Evolutionary conservation across 2,888 invertebrate genomes (phyloP).

Genomic region (Amiota mariae): DNA sequence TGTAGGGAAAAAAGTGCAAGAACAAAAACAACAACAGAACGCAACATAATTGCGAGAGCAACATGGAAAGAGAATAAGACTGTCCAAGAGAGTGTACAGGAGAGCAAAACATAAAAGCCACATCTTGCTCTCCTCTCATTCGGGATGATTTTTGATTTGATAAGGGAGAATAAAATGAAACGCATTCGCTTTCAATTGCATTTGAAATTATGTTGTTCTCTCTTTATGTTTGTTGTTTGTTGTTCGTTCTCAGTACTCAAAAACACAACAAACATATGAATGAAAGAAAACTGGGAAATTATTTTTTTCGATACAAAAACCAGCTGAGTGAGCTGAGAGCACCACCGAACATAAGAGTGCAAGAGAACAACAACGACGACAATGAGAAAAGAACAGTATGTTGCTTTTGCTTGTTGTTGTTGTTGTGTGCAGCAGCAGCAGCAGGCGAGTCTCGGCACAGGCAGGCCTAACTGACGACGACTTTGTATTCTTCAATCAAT

Average conservation of each 20-base stretch:
- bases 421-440: conserved; percentile 19
- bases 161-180: conserved; percentile 18
- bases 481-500: conserved; percentile 49
- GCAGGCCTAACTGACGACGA: conserved; percentile 4
- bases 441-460: background rate
- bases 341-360: background rate
- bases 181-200: conserved; percentile 5
- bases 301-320: conserved; percentile 15
- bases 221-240: conserved; percentile 8
- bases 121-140: background rate
- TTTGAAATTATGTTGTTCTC: conserved; percentile 25
- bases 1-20: conserved; percentile 25
- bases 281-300: conserved; percentile 25
- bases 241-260: conserved; percentile 30
- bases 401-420: background rate
- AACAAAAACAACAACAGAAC: conserved; percentile 30
- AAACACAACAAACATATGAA: conserved; percentile 5
- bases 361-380: background rate
- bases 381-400: background rate
- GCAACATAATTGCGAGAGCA: conserved; percentile 13
- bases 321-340: conserved; percentile 12
- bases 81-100: background rate
- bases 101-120: background rate
- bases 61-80: background rate
- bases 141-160: background rate